A percentile compares a stretch with the other conserved stretches of the same genome.
Conservation (phyloP, 2,113 vertebrate genomes). For the Bufo gargarizans region DNA sequence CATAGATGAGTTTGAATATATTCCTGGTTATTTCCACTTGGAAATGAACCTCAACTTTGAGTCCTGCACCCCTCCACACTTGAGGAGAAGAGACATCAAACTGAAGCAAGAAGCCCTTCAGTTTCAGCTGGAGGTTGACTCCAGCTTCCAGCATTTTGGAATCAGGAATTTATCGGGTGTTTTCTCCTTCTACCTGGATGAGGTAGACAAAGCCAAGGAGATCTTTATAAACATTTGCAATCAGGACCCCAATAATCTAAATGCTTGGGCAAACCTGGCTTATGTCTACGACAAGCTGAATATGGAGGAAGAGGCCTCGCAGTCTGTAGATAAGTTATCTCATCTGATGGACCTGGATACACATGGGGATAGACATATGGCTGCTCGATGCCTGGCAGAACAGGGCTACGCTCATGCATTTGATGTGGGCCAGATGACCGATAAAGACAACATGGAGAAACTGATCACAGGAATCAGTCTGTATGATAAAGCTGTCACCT, state of each 20-base stretch:
- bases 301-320: slow-evolving; percentile 75
- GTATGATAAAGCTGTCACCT: slow-evolving; percentile 81
- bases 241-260: slow-evolving; percentile 84
- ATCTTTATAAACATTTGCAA: slow-evolving; percentile 78
- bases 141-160: slow-evolving; percentile 72
- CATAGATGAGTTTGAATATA: slow-evolving; percentile 83
- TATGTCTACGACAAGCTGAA: slow-evolving; percentile 80
- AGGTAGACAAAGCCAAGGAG: slow-evolving; percentile 78
- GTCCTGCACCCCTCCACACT: slow-evolving; percentile 66
- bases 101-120: slow-evolving; percentile 79
- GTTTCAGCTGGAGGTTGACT: slow-evolving; percentile 78
- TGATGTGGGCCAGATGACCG: slow-evolving; percentile 80
- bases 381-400: slow-evolving; percentile 83
- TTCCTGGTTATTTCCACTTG: slow-evolving; percentile 89
- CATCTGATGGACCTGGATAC: slow-evolving; percentile 76
- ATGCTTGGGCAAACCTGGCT: slow-evolving; percentile 88
- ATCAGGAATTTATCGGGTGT: slow-evolving; percentile 80
- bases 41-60: slow-evolving; percentile 87
- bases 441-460: slow-evolving; percentile 74
- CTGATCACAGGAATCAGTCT: slow-evolving; percentile 74
- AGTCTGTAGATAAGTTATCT: slow-evolving; percentile 79
- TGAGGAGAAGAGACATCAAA: slow-evolving; percentile 76
- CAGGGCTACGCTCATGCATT: slow-evolving; percentile 84
- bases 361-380: slow-evolving; percentile 68
- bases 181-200: slow-evolving; percentile 83